These are phyloP conservation scores for Psilopsiagon aymara DNA, from an alignment of 2,113 vertebrate species.

Conservation along the genomic window DNA sequence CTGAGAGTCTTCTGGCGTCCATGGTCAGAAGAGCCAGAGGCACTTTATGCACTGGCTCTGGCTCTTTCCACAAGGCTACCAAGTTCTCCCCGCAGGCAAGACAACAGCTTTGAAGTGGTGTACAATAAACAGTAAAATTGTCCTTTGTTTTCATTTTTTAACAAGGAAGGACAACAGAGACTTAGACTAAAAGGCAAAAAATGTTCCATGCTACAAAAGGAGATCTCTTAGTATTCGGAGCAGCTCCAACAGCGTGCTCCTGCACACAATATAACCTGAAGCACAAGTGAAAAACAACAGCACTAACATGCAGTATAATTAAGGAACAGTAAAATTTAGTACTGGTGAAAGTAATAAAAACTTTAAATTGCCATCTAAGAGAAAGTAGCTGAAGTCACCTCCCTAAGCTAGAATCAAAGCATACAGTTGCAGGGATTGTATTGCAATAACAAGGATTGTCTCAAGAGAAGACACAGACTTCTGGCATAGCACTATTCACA, in stretches of 20 bases:
- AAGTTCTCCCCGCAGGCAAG: background rate
- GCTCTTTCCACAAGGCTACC: background rate
- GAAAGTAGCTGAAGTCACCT: background rate
- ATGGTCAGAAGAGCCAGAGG: background rate
- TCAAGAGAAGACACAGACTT: background rate
- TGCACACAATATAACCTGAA: background rate
- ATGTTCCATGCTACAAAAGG: background rate
- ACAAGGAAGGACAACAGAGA: background rate
- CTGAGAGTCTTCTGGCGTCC: background rate
- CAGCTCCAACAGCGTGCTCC: background rate
- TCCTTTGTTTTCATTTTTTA: background rate
- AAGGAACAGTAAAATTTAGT: background rate
- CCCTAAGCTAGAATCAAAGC: background rate
- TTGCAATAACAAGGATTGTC: background rate
- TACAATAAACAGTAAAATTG: background rate
- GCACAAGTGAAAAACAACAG: background rate
- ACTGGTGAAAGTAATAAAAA: background rate
- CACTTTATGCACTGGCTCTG: background rate
- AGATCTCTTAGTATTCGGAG: background rate
- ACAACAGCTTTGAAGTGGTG: background rate
- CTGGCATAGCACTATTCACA: background rate
- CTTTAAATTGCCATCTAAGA: background rate
- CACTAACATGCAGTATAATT: background rate
- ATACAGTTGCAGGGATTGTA: accelerated
- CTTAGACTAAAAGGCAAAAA: background rate